phyloP scores from a whole-genome alignment of 2,113 vertebrate genomes.

The Zosterops lateralis region DNA sequence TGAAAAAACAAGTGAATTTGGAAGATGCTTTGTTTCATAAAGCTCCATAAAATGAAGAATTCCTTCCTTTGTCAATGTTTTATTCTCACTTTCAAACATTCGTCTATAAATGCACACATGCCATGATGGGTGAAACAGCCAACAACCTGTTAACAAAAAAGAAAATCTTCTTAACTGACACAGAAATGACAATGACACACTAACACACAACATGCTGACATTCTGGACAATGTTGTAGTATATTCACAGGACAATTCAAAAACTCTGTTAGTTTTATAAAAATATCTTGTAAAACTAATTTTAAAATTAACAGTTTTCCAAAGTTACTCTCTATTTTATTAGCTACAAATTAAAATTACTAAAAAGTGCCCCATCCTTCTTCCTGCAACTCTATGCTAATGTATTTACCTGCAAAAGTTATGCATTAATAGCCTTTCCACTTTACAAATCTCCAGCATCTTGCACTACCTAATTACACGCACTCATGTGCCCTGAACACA shows the following conservation, averaged over 20 bases:
- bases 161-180: background rate
- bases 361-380: background rate
- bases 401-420: background rate
- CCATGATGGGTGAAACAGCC: slow-evolving; percentile 89
- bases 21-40: slow-evolving; percentile 72
- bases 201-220: background rate
- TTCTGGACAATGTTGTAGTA: background rate
- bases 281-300: background rate
- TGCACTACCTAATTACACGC: background rate
- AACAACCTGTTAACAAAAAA: slow-evolving; percentile 57
- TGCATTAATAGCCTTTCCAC: background rate
- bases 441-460: background rate
- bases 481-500: background rate
- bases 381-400: background rate
- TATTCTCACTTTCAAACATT: slow-evolving; percentile 97
- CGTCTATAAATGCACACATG: slow-evolving; percentile 89
- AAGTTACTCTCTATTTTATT: background rate
- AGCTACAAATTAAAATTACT: background rate
- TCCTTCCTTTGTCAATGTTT: slow-evolving; percentile 86
- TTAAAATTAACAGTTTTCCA: background rate
- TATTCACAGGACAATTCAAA: background rate
- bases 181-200: background rate
- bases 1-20: slow-evolving; percentile 76
- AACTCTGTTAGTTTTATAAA: background rate
- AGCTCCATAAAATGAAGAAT: slow-evolving; percentile 87